phyloP scores from a whole-genome alignment of 2,888 invertebrate genomes.

The Dryococelus australis region DNA sequence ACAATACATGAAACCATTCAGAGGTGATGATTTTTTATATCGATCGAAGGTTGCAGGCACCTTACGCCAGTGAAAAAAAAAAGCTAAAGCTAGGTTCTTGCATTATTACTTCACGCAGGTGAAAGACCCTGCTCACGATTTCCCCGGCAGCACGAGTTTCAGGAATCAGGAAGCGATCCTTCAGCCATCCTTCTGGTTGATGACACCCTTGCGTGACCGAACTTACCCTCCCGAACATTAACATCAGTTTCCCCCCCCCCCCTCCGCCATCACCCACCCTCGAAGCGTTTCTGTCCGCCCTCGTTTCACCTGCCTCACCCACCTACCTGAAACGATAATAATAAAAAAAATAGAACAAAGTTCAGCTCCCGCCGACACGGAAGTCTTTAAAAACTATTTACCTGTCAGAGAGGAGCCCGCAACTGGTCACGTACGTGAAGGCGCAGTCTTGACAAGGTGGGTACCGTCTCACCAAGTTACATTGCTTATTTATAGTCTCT shows the following conservation, averaged over 20 bases:
- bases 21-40: too few relatives aligned
- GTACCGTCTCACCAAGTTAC: neutral
- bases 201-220: neutral
- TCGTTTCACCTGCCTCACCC: neutral
- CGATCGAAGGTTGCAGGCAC: too few relatives aligned
- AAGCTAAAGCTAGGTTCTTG: too few relatives aligned
- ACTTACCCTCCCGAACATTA: neutral
- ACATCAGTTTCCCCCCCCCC: neutral
- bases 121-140: too few relatives aligned
- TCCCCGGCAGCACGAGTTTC: neutral
- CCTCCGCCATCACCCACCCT: neutral
- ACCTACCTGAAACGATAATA: neutral
- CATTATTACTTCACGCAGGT: too few relatives aligned
- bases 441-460: neutral
- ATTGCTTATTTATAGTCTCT: neutral
- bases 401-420: neutral
- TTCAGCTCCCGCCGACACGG: neutral
- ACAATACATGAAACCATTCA: too few relatives aligned
- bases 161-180: slow-evolving; percentile 16
- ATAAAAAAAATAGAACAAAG: neutral
- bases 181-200: neutral
- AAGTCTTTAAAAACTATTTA: slow-evolving; percentile 3
- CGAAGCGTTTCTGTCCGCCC: neutral
- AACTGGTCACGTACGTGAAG: neutral
- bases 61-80: too few relatives aligned